A percentile compares a stretch with the other conserved stretches of the same genome.
phyloP scores from a whole-genome alignment of 2,113 vertebrate genomes.

The Strix aluco region DNA sequence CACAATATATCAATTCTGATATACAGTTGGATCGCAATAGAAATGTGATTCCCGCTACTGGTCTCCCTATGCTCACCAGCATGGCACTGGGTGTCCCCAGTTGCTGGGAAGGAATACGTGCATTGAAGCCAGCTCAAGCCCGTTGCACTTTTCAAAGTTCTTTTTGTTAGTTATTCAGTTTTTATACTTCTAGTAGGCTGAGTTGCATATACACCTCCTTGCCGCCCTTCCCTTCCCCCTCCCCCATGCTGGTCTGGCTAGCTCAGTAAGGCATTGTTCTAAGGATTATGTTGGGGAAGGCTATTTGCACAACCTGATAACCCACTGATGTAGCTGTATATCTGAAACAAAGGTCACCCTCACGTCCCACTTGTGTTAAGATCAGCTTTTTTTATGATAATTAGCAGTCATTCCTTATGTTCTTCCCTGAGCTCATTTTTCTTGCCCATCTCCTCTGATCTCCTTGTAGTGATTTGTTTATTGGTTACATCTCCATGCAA shows the following conservation, averaged over 20 bases:
- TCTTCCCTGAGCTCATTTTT: background rate
- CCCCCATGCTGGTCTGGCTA: background rate
- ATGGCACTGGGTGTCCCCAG: rapidly evolving
- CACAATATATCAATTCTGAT: background rate
- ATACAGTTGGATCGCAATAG: background rate
- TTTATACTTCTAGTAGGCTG: background rate
- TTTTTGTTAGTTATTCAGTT: background rate
- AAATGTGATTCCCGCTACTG: background rate
- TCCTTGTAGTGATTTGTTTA: background rate
- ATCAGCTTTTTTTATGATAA: background rate
- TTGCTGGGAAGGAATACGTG: background rate
- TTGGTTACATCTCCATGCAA: rapidly evolving
- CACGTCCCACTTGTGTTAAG: background rate
- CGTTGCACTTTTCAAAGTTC: background rate
- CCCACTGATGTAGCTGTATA: background rate
- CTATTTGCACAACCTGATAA: background rate
- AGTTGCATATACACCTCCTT: background rate
- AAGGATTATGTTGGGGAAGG: background rate
- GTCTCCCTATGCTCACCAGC: background rate
- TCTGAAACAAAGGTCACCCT: background rate
- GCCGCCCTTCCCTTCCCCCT: background rate
- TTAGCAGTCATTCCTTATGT: background rate
- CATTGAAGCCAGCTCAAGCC: background rate
- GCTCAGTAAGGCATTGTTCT: background rate
- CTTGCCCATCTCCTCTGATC: background rate